Base-by-base conservation (phyloP, 2,797 vertebrate species). In the Paratrypauchen microcephalus region DNA sequence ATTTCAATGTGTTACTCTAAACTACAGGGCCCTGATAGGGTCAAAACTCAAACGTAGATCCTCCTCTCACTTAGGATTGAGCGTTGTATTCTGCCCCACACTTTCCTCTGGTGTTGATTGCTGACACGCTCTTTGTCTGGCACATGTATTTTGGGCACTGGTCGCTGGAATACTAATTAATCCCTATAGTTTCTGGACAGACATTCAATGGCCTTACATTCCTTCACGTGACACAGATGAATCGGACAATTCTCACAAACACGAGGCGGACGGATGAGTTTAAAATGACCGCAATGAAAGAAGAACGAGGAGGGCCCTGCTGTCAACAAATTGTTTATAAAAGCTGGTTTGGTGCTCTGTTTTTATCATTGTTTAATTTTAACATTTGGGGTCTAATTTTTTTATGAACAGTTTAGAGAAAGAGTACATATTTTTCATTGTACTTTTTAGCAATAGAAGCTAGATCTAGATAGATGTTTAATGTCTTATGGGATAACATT, bases 111-210 rank as follows among this genome's bases (percentile, higher is more conserved):
- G 58, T 60, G 28, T 58, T 36, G 58, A 36, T 36, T 36, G 58
- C 28, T 60, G 52, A 55, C 52, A 55, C 52, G 13, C 52, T 57
- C 58, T 36, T 60, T 60, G 58, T 32, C 58, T 60, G 7, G 28
- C 58, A 6, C 58, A n/a, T 60, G 58, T 60, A 60, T 60, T 60
- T 60, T 36, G 30, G 58, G 28, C 7, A 0, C 58, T 9, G 30
- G 16, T 11, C 11, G 58, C 19, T 7, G 3, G 58, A 60, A 60
- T 60, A 60, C 58, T 60, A 60, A 60, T 60, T 60, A 32, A 60
- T 19, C 9, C 30, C 28, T 60, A 12, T 60, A 60, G 58, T 60
- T 60, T 60, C 28, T 7, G 18, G 58, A 30, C 8, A 60, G 58
- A 60, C n/a, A 36, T 60, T 19, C 18, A 60, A 60, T n/a, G 30